These are phyloP conservation scores for Myrmecobius fasciatus DNA, from an alignment of 2,113 vertebrate species.

Conservation along the genomic window DNA sequence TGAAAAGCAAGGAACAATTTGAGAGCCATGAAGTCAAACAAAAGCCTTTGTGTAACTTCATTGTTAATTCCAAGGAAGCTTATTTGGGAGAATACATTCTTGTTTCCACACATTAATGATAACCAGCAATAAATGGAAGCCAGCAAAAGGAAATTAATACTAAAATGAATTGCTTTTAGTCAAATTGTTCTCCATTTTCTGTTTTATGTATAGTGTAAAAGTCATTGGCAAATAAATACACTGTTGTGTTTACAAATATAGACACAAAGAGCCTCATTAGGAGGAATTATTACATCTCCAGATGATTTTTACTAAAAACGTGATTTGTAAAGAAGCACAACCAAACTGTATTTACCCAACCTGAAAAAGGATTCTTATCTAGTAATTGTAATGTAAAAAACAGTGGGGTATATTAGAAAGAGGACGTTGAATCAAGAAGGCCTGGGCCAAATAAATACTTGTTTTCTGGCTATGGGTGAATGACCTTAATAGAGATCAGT, in stretches of 20 bases:
- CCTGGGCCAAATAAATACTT: neutral
- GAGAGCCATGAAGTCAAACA: neutral
- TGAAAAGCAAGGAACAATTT: neutral
- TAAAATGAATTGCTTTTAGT: constrained; percentile 34
- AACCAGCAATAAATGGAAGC: constrained; percentile 31
- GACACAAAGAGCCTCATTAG: neutral
- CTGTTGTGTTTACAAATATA: constrained; percentile 27
- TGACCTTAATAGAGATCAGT: neutral
- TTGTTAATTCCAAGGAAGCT: constrained; percentile 32
- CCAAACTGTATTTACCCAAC: neutral
- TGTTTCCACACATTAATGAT: neutral
- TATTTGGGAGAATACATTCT: constrained; percentile 39
- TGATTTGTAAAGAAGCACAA: constrained; percentile 6
- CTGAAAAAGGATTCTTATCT: neutral
- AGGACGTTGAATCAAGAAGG: neutral
- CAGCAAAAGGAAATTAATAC: constrained; percentile 26
- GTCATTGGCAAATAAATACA: constrained; percentile 52
- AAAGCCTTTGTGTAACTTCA: constrained; percentile 30
- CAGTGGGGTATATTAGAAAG: neutral
- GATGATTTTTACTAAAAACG: constrained; percentile 38
- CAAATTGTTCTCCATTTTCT: constrained; percentile 31
- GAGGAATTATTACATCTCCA: constrained; percentile 22
- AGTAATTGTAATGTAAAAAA: neutral
- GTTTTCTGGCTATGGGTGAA: neutral
- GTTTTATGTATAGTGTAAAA: constrained; percentile 52